Conservation (phyloP, 2,888 invertebrate species). For the Bombyx huttoni region DNA sequence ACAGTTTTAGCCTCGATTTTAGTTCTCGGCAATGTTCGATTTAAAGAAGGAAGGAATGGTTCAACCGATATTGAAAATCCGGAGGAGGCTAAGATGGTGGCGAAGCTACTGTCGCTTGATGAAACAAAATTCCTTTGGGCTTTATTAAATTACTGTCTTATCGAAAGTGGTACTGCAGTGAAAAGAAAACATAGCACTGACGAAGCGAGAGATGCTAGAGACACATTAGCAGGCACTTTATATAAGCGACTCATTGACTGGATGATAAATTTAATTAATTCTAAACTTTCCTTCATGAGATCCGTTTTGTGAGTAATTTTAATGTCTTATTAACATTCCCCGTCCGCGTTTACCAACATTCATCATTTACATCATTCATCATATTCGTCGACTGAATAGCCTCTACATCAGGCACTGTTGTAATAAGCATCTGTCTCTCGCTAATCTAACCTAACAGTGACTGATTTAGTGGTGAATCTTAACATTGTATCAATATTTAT, state of each 20-base stretch:
- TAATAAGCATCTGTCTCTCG: no score
- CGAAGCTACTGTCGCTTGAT: slow-evolving; percentile 82
- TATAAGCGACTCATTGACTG: slow-evolving; percentile 91
- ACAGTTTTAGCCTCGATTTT: slow-evolving; percentile 82
- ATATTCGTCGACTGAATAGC: no score
- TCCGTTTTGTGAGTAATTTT: slow-evolving; percentile 85
- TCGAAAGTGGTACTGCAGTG: slow-evolving; percentile 80
- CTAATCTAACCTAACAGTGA: no score
- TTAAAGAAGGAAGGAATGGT: slow-evolving; percentile 76
- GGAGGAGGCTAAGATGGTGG: slow-evolving; percentile 80
- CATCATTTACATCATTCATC: no score
- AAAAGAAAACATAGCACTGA: slow-evolving; percentile 79
- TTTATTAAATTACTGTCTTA: slow-evolving; percentile 87
- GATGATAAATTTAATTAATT: slow-evolving; percentile 88
- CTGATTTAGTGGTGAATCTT: no score
- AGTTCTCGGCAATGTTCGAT: slow-evolving; percentile 84
- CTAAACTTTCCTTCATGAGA: slow-evolving; percentile 85
- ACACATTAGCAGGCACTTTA: slow-evolving; percentile 87
- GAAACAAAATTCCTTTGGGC: slow-evolving; percentile 88
- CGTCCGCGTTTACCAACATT: not conserved
- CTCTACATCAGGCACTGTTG: no score
- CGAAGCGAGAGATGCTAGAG: slow-evolving; percentile 87
- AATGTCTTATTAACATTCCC: not conserved
- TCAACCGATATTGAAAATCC: slow-evolving; percentile 81
- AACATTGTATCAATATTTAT: no score